phyloP scores from a whole-genome alignment of 2,797 vertebrate species.

The Mus caroli region DNA sequence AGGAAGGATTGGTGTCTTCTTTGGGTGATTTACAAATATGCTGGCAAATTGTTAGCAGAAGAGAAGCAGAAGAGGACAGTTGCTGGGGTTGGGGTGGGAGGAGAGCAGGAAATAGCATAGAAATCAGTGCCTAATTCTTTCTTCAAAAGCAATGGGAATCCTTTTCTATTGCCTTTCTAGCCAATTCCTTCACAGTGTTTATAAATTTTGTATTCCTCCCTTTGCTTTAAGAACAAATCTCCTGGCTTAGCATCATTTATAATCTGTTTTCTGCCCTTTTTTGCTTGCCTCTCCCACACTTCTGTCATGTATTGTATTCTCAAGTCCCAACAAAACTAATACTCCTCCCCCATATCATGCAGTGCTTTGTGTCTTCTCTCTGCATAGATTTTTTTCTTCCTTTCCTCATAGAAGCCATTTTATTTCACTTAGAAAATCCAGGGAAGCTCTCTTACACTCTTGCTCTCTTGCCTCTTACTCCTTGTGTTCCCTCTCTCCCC shows the following conservation, averaged over 20 bases:
- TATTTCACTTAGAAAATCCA: neutral
- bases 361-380: neutral
- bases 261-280: neutral
- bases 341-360: neutral
- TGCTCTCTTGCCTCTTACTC: no score
- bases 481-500: no score
- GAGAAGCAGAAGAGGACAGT: neutral
- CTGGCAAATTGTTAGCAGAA: neutral
- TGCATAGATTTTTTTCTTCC: neutral
- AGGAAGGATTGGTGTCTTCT: neutral
- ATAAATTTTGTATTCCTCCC: neutral
- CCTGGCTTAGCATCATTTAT: neutral
- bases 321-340: neutral
- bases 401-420: neutral
- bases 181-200: neutral
- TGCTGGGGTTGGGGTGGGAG: neutral
- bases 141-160: slow-evolving; percentile 25
- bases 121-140: neutral
- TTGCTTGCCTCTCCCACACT: neutral
- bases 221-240: slow-evolving; percentile 28
- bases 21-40: neutral
- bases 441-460: neutral
- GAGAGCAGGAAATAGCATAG: neutral
- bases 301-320: neutral
- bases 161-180: slow-evolving; percentile 38